Evolutionary conservation across 2,888 invertebrate species (phyloP), one percentile per base, ranked within the genome.

Genomic region (Drosophila affinis): DNA sequence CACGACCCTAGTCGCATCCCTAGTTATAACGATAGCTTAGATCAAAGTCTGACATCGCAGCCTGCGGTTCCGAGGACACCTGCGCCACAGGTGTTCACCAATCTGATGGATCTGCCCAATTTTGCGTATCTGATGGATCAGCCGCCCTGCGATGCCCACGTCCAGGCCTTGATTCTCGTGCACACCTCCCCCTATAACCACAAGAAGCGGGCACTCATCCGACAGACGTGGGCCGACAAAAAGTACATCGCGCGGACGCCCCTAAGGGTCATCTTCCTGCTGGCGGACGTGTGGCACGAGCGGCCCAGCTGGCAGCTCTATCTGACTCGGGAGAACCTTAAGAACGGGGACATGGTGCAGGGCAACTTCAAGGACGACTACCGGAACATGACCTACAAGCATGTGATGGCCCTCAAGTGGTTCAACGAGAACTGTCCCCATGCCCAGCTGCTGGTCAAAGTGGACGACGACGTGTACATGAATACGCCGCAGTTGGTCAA

Each of bases 401-500:
- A 97, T 90, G 95, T 96, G 7, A 96, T 96, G 94, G 95, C 95
- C 0, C 93, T 97, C 51, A 96, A 96, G 88, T 97, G 97, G 95
- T 94, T 95, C 21, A 92, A 94, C 1, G 95, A 94, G 81, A 94
- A 95, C 84, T 97, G 97, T 90, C 93, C 94, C 0, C 92, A 93
- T 45, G 96, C 95, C 1, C 95, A 94, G 79, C 94, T 94, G 82
- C 90, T 96, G 60, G 92, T 96, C 61, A 96, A 96, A 91, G 94
- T 95, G 64, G 96, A 96, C 89, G 96, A 96, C 88, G 96, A 96
- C 91, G 94, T 96, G 69, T 94, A 96, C 78, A 95, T 96, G 17
- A 95, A 96, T 90, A 94, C 95, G 27, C 94, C 94, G 34, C 93
- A 93, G 21, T 89, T 96, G 80, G 91, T 94, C 53, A 93, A 93